Percentiles rank a stretch among this genome's conserved stretches.
phyloP scores from a whole-genome alignment of 2,113 vertebrate genomes.

The Ascaphus truei region DNA sequence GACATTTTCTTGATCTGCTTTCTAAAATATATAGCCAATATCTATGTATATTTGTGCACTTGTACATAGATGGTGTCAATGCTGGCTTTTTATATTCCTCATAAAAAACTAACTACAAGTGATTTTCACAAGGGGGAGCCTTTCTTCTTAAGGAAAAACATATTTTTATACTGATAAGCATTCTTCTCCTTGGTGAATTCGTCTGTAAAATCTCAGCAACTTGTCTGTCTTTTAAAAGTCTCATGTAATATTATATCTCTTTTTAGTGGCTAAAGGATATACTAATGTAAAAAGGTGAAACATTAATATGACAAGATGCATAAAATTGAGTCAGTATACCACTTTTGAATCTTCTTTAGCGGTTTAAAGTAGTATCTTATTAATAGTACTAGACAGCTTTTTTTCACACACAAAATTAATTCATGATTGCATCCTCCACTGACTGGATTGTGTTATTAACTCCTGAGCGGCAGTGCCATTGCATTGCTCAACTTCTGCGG shows the following conservation, averaged over 20 bases:
- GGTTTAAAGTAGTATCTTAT: slow-evolving; percentile 3
- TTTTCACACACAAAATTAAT: neutral
- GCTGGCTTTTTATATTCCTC: neutral
- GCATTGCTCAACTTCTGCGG: no score
- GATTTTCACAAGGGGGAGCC: slow-evolving; percentile 36
- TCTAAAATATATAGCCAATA: no score
- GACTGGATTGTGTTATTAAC: no score
- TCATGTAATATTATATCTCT: neutral
- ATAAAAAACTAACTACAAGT: slow-evolving; percentile 8
- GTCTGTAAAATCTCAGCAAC: neutral
- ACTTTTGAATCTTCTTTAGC: no score
- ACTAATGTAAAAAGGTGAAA: neutral
- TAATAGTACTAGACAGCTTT: neutral
- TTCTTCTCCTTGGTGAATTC: slow-evolving; percentile 7
- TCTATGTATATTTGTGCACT: neutral
- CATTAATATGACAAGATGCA: neutral
- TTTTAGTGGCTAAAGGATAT: neutral
- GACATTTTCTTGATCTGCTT: neutral
- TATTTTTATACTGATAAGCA: neutral
- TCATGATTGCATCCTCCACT: no score
- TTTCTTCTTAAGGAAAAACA: slow-evolving; percentile 23
- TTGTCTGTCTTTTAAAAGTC: neutral
- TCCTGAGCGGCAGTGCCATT: no score
- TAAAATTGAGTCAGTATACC: neutral
- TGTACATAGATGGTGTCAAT: neutral